A percentile compares a stretch with the other conserved stretches of the same genome.
These are phyloP conservation scores for Chionis minor DNA, from an alignment of 2,113 vertebrate species.

Conservation along the genomic window DNA sequence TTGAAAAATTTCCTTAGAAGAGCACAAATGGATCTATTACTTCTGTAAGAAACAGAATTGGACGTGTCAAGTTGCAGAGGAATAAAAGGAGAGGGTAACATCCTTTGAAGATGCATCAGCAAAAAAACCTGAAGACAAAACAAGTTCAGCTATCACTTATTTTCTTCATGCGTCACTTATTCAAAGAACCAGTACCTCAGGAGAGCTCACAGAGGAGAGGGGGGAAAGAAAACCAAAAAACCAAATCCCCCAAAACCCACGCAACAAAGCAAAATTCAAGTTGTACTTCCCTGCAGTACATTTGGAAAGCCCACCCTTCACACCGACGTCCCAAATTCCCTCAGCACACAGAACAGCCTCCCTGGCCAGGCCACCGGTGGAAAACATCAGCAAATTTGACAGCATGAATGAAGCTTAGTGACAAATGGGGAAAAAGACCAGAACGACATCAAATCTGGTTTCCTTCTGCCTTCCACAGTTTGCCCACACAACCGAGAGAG, in stretches of 20 bases:
- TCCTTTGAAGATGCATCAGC: background rate
- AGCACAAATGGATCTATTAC: background rate
- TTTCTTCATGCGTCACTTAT: background rate
- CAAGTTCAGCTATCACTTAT: background rate
- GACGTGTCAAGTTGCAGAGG: background rate
- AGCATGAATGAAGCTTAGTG: background rate
- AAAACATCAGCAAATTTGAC: background rate
- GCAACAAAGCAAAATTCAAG: background rate
- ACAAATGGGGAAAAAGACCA: background rate
- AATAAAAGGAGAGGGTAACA: background rate
- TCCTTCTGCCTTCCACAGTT: background rate
- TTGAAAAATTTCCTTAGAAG: background rate
- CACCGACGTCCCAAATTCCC: background rate
- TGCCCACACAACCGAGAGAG: background rate
- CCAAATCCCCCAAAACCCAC: too few species aligned
- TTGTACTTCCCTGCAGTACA: background rate
- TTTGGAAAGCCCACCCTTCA: background rate
- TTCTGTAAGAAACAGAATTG: background rate
- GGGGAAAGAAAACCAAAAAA: background rate
- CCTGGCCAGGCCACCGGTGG: background rate
- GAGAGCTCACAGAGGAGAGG: background rate
- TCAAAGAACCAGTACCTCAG: background rate
- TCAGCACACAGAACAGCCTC: background rate
- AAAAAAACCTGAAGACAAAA: background rate
- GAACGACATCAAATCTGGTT: background rate